A percentile compares a stretch with the other conserved stretches of the same genome.
phyloP scores from a whole-genome alignment of 2,113 vertebrate genomes.

The Microtus richardsoni region DNA sequence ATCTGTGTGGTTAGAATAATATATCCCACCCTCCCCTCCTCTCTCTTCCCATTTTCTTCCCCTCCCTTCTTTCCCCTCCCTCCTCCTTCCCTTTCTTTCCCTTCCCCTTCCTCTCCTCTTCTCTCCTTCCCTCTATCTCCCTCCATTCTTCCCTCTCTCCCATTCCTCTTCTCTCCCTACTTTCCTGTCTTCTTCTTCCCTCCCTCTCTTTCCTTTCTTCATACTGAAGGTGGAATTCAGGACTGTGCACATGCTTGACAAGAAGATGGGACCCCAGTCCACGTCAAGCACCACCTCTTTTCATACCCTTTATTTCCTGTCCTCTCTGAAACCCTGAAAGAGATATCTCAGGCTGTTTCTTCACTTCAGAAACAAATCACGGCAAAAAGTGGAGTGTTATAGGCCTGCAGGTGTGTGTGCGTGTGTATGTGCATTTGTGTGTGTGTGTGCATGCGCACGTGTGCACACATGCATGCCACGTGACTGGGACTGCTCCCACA shows the following conservation, averaged over 20 bases:
- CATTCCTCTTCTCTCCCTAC: background rate
- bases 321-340: background rate
- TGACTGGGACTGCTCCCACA: no score
- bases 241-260: no score
- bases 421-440: background rate
- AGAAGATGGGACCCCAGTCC: background rate
- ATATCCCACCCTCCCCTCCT: accelerated
- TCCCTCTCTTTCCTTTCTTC: background rate
- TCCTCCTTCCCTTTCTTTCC: background rate
- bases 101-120: accelerated
- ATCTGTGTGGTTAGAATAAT: background rate
- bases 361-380: background rate
- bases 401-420: background rate
- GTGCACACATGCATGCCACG: background rate
- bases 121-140: accelerated
- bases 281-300: background rate
- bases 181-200: background rate
- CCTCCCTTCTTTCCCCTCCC: background rate
- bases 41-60: no score
- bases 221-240: background rate
- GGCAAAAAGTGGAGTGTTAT: background rate
- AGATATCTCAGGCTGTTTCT: background rate
- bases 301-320: background rate
- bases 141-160: background rate
- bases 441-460: background rate